Evolutionary conservation across 1,140 invertebrate genomes (phyloP).

Genomic region (Piezodorus guildinii): DNA sequence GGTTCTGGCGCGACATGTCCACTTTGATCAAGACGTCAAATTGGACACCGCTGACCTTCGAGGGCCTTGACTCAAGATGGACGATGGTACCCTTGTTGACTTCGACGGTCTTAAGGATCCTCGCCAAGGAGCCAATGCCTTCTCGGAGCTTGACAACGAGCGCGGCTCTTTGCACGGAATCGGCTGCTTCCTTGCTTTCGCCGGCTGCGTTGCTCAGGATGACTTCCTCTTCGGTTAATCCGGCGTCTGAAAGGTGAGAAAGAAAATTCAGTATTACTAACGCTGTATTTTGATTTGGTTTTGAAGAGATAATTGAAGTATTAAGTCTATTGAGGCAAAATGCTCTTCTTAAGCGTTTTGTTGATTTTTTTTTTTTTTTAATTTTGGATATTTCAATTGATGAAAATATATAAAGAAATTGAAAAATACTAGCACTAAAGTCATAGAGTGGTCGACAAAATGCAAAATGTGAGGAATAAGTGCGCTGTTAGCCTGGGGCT

Average conservation of each 20-base stretch:
- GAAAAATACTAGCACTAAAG: too few species aligned
- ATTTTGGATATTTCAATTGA: too few species aligned
- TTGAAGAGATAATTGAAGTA: too few species aligned
- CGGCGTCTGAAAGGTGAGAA: conserved; percentile 45
- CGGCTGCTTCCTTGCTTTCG: conserved; percentile 59
- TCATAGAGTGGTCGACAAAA: too few species aligned
- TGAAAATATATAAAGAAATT: too few species aligned
- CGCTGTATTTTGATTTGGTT: too few species aligned
- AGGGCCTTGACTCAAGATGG: conserved; percentile 80
- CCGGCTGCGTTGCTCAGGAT: conserved; percentile 65
- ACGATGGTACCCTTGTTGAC: conserved; percentile 65
- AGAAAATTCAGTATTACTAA: too few species aligned
- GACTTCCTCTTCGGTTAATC: conserved; percentile 80
- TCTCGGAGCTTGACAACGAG: conserved; percentile 73
- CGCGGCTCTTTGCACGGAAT: conserved; percentile 58
- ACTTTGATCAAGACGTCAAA: conserved; percentile 80
- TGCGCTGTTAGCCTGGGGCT: neutral
- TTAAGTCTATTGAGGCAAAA: too few species aligned
- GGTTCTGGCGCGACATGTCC: conserved; percentile 64
- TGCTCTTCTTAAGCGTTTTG: too few species aligned
- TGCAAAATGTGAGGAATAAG: neutral
- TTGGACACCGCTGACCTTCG: conserved; percentile 53
- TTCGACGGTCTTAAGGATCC: conserved; percentile 83
- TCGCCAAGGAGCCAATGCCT: conserved; percentile 69
- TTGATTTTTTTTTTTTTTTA: too few species aligned